These are phyloP conservation scores for Hycleus phaleratus DNA, from an alignment of 1,140 invertebrate genomes.

Conservation along the genomic window DNA sequence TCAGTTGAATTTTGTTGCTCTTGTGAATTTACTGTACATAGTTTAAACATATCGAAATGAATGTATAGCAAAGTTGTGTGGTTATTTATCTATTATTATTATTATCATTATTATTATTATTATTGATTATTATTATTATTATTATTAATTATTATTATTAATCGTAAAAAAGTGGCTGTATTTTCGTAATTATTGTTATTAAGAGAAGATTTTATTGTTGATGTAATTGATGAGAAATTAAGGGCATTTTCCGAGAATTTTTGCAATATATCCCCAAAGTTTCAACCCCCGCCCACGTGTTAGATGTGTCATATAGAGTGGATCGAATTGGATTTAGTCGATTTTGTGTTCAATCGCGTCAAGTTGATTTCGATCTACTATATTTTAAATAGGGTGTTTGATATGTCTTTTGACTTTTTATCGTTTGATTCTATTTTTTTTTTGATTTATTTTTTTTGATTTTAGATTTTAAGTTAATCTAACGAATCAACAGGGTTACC, in stretches of 20 bases:
- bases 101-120: background rate
- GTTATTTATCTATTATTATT: slow-evolving; percentile 8
- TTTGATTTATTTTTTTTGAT: background rate
- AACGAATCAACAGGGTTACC: slow-evolving; percentile 10
- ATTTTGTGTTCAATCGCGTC: too few species aligned
- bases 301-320: too few species aligned
- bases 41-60: slow-evolving; percentile 14
- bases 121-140: background rate
- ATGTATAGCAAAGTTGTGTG: slow-evolving; percentile 10
- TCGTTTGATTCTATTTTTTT: slow-evolving; percentile 7
- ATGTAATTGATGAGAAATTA: background rate
- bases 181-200: slow-evolving; percentile 13
- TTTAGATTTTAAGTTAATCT: background rate
- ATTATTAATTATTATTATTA: slow-evolving; percentile 1
- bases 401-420: slow-evolving; percentile 1
- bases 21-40: slow-evolving; percentile 1
- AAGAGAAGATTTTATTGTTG: slow-evolving; percentile 10
- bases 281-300: background rate
- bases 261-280: slow-evolving; percentile 11
- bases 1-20: too few species aligned
- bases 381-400: background rate
- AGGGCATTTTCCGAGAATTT: background rate
- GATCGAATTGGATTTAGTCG: too few species aligned
- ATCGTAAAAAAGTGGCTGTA: slow-evolving; percentile 14
- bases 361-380: too few species aligned